phyloP scores from a whole-genome alignment of 2,797 vertebrate genomes.

The Florisuga fusca region DNA sequence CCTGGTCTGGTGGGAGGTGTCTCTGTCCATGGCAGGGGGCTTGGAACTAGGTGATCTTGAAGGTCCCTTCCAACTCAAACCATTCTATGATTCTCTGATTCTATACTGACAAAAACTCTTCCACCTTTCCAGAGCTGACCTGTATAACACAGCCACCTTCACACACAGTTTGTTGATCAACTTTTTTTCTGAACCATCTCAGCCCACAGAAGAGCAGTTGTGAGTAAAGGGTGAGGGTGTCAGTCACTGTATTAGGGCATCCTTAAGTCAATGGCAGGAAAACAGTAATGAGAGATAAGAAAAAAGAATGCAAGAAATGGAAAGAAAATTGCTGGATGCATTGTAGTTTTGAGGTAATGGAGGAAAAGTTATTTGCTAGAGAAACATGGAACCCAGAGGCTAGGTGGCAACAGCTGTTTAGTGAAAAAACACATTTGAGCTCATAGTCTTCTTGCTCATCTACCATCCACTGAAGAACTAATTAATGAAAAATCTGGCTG shows the following conservation, averaged over 20 bases:
- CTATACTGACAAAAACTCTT: neutral
- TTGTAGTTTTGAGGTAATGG: neutral
- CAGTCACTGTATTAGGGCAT: neutral
- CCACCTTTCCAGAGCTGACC: neutral
- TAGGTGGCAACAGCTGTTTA: constrained; percentile 35
- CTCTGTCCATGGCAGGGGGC: too few relatives aligned
- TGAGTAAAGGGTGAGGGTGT: neutral
- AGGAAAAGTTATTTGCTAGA: neutral
- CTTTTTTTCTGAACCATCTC: neutral
- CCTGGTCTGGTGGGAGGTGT: too few relatives aligned
- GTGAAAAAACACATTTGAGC: constrained; percentile 26
- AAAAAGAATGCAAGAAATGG: neutral
- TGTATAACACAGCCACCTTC: neutral
- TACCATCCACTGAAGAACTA: constrained; percentile 24
- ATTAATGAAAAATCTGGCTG: constrained; percentile 50
- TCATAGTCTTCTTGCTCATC: constrained; percentile 8
- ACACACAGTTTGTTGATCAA: accelerated
- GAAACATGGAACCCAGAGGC: neutral
- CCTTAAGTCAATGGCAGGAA: neutral
- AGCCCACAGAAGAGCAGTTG: neutral
- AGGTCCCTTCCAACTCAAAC: too few relatives aligned
- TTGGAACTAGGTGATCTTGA: too few relatives aligned
- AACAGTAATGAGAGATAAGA: neutral
- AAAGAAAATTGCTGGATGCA: neutral
- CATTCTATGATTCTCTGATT: too few relatives aligned